phyloP scores from a whole-genome alignment of 2,797 vertebrate species.

The Lithobates pipiens region DNA sequence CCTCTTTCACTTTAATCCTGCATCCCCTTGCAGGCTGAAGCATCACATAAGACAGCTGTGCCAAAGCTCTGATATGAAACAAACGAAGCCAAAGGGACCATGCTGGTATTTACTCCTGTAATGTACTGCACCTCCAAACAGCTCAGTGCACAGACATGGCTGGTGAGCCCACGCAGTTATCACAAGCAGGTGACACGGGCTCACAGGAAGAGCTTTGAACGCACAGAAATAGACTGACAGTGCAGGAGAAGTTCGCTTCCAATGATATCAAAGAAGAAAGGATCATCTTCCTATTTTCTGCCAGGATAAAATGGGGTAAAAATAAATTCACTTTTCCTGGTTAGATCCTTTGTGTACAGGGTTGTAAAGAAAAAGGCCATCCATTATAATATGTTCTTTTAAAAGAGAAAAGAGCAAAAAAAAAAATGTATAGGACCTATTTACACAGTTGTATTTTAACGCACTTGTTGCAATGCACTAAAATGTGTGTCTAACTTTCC shows the following conservation, averaged over 20 bases:
- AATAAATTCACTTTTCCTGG: not conserved
- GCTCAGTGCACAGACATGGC: not conserved
- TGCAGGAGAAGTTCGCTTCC: not conserved
- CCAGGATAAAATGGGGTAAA: not conserved
- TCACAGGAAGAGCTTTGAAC: not conserved
- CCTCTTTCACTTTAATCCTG: slow-evolving; percentile 61
- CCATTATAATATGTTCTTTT: not conserved
- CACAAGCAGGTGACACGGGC: not conserved
- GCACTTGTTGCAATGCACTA: no score
- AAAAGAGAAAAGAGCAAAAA: no score
- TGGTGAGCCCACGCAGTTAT: not conserved
- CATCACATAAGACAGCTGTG: slow-evolving; percentile 56
- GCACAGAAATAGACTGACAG: not conserved
- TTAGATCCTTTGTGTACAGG: not conserved
- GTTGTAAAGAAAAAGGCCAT: not conserved
- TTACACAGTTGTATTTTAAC: no score
- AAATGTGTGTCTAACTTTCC: no score
- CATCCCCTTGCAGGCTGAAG: slow-evolving; percentile 55
- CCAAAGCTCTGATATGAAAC: slow-evolving; percentile 46
- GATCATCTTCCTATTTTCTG: not conserved
- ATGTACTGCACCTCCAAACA: slow-evolving; percentile 6
- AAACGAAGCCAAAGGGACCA: slow-evolving; percentile 51
- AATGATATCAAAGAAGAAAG: not conserved
- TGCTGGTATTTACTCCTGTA: slow-evolving; percentile 55
- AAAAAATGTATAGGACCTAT: no score